These are phyloP conservation scores for Thecophora atra DNA, from an alignment of 2,888 invertebrate genomes.

Conservation along the genomic window DNA sequence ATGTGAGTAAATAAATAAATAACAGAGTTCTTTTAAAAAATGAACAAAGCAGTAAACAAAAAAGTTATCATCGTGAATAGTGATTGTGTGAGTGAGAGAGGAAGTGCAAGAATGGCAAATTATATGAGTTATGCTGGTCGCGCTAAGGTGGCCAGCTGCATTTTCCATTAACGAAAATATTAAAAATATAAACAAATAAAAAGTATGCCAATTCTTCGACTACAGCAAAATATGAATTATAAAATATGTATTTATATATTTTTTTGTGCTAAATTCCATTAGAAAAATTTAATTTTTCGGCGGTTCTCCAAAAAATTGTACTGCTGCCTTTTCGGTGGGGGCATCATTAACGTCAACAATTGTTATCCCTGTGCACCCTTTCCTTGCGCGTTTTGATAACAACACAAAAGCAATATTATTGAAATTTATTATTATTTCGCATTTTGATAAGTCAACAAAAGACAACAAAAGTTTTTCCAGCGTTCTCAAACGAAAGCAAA, in stretches of 20 bases:
- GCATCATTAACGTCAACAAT: background rate
- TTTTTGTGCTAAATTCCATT: no score
- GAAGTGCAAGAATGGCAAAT: no score
- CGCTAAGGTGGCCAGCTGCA: slow-evolving; percentile 18
- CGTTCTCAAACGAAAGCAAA: slow-evolving; percentile 13
- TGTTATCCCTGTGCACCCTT: background rate
- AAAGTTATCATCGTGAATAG: no score
- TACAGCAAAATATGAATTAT: no score
- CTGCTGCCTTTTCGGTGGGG: no score
- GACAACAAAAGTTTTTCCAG: slow-evolving; percentile 13
- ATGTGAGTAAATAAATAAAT: slow-evolving; percentile 5
- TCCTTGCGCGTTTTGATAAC: background rate
- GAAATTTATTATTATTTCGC: slow-evolving; percentile 41
- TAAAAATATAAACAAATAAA: no score
- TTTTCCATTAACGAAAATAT: background rate
- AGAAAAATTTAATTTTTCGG: no score
- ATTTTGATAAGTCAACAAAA: slow-evolving; percentile 38
- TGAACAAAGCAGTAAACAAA: background rate
- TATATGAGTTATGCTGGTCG: background rate
- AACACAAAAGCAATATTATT: slow-evolving; percentile 26
- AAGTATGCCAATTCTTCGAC: no score
- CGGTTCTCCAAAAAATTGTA: no score
- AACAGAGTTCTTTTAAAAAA: background rate
- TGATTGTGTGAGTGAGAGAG: no score
- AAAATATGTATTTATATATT: no score